Conservation (phyloP, 2,888 invertebrate species). For the Monoplex corrugatus region DNA sequence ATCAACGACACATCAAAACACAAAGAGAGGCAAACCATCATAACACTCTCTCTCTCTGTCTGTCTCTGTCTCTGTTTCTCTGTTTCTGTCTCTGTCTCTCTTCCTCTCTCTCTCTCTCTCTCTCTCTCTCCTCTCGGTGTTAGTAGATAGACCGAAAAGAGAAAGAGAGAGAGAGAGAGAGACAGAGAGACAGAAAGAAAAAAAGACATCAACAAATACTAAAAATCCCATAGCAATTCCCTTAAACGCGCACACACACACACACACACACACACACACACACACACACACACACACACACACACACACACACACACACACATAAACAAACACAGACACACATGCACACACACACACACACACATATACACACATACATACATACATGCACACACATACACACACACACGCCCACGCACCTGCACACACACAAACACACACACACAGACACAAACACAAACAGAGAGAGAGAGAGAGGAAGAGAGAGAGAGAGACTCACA, state of each 20-base stretch:
- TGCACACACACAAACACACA: neutral
- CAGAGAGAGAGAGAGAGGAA: neutral
- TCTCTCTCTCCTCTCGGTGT: neutral
- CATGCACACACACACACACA: neutral
- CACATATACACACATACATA: conserved; percentile 6
- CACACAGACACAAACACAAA: neutral
- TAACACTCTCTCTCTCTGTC: neutral
- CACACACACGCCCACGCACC: neutral
- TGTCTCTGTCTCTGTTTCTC: neutral
- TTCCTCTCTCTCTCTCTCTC: no score
- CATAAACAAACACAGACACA: neutral
- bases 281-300: neutral
- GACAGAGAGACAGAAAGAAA: no score
- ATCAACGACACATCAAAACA: no score
- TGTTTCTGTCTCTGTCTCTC: neutral
- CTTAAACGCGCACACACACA: neutral
- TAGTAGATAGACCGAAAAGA: no score
- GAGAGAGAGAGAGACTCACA: neutral
- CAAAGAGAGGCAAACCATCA: no score
- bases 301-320: neutral
- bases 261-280: neutral
- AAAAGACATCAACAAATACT: no score
- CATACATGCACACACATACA: conserved; percentile 7
- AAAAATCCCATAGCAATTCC: neutral
- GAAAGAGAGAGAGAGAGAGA: no score